Evolutionary conservation across 2,797 vertebrate species (phyloP).

Genomic region (Halcyon chelicuti): DNA sequence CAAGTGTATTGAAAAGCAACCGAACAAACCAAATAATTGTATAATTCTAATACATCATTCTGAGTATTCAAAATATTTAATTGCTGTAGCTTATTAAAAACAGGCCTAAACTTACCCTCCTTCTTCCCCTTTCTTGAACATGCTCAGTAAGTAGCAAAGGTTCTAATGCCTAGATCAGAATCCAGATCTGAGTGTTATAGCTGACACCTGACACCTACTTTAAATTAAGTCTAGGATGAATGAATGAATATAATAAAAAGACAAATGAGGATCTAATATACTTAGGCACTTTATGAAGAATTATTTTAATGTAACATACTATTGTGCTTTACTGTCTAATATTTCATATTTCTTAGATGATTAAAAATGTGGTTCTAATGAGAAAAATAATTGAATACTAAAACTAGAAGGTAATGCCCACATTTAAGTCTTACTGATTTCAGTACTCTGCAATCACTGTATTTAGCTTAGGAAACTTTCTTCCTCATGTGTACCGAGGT

Average conservation of each 20-base stretch:
- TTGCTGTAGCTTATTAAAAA: conserved; percentile 50
- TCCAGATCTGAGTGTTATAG: not conserved
- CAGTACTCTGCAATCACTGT: not conserved
- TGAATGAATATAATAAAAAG: conserved; percentile 4
- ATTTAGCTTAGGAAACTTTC: not conserved
- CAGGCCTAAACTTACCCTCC: conserved; percentile 5
- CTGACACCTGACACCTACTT: not conserved
- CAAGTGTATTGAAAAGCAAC: conserved; percentile 65
- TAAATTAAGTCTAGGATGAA: conserved; percentile 6
- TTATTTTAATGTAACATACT: not conserved
- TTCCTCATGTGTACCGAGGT: not conserved
- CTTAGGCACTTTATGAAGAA: not conserved
- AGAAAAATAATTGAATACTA: conserved; percentile 47
- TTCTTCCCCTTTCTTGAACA: conserved; percentile 4
- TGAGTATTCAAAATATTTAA: conserved; percentile 24
- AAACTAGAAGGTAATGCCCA: conserved; percentile 3
- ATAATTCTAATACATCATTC: conserved; percentile 40
- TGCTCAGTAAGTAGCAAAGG: not conserved
- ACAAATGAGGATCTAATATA: conserved; percentile 1
- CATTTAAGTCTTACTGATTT: not conserved
- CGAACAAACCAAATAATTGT: conserved; percentile 56
- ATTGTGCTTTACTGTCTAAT: conserved; percentile 30
- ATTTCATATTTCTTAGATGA: conserved; percentile 26
- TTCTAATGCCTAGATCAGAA: not conserved
- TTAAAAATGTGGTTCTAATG: conserved; percentile 39